A percentile compares a stretch with the other conserved stretches of the same genome.
Conservation (phyloP, 2,888 invertebrate species). For the Alloscopus bannaensis region DNA sequence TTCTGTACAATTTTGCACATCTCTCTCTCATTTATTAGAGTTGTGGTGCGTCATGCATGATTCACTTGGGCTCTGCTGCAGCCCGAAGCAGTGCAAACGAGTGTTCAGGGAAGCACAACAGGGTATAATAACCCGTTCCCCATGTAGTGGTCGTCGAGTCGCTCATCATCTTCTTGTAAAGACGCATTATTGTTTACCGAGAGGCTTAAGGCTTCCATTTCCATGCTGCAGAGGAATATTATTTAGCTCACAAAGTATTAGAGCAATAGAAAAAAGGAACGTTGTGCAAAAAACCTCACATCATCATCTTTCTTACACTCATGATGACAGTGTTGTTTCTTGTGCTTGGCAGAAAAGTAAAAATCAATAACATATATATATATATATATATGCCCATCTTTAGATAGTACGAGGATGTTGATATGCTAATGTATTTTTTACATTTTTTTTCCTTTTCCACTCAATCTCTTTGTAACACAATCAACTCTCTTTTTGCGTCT, state of each 20-base stretch:
- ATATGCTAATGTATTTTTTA: no score
- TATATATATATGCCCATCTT: neutral
- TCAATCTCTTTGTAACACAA: neutral
- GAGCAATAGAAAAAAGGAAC: neutral
- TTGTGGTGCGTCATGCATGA: conserved; percentile 60
- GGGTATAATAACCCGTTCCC: conserved; percentile 56
- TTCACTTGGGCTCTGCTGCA: conserved; percentile 59
- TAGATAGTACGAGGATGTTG: neutral
- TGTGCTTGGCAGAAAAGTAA: neutral
- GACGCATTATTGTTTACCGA: conserved; percentile 28
- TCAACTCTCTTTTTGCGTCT: no score
- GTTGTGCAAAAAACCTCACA: neutral
- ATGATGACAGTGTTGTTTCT: neutral
- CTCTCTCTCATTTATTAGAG: conserved; percentile 54
- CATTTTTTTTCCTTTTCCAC: neutral
- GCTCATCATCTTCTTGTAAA: conserved; percentile 43
- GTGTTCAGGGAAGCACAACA: conserved; percentile 63
- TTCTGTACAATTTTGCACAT: no score
- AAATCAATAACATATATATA: neutral
- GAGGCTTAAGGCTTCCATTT: conserved; percentile 38
- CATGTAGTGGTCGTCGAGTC: neutral
- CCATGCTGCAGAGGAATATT: conserved; percentile 31
- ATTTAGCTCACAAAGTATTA: conserved; percentile 36
- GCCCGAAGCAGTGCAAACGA: conserved; percentile 59
- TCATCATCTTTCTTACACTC: no score